A percentile compares a stretch with the other conserved stretches of the same genome.
These are phyloP conservation scores for Cisticola juncidis DNA, from an alignment of 2,113 vertebrate species.

Conservation along the genomic window DNA sequence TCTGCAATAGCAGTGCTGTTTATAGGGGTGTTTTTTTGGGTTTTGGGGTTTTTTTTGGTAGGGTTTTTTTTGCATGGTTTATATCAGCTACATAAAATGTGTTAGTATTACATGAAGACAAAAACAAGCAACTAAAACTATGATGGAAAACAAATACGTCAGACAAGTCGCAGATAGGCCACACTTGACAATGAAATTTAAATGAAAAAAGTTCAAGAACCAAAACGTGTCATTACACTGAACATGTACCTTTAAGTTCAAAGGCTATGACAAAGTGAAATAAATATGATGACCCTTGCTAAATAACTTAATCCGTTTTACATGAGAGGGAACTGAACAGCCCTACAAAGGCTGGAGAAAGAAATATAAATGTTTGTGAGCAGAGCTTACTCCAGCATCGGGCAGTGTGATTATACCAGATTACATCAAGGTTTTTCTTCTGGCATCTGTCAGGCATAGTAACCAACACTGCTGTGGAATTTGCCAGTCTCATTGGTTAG, in stretches of 20 bases:
- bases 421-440: constrained; percentile 45
- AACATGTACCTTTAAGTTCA: neutral
- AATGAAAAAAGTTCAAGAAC: neutral
- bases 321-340: neutral
- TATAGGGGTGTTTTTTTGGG: too few relatives aligned
- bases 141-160: neutral
- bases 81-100: neutral
- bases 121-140: neutral
- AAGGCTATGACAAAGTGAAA: neutral
- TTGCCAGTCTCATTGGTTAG: neutral
- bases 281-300: neutral
- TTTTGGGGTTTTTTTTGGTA: too few relatives aligned
- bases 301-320: neutral
- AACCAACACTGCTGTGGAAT: neutral
- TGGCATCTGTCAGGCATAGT: constrained; percentile 55
- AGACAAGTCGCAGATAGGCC: neutral
- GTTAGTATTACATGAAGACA: neutral
- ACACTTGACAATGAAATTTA: neutral
- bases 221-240: neutral
- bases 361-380: neutral
- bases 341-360: neutral
- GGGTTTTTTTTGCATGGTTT: neutral
- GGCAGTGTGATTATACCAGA: constrained; percentile 31
- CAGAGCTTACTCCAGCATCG: neutral
- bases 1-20: neutral